Base-by-base conservation (phyloP, 2,113 vertebrate species). In the Silurus glanis region DNA sequence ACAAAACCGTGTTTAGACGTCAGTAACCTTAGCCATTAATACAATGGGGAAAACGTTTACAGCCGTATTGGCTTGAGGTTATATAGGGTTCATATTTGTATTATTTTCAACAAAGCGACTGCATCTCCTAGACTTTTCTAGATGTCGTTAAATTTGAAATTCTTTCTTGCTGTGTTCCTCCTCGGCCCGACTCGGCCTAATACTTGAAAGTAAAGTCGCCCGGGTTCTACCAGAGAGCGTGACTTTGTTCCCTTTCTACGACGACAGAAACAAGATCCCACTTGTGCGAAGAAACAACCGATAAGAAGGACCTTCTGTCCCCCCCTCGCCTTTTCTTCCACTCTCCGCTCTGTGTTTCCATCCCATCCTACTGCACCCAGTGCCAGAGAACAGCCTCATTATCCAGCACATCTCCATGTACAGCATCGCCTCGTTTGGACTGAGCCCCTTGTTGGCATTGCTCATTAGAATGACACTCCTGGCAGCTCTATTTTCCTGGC, bases 381-480 rank as follows among this genome's bases (percentile, higher is more conserved):
- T 83, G 55, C 85, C 83, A 75, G 66, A 84, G 78, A 74, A 83
- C 76, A 82, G 76, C 80, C 88, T 89, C 88, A 89, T 89, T 89
- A 89, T 86, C 83, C 83, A 66, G 74, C 86, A 83, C 72, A 83
- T 85, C 69, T 76, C 83, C 83, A 79, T 89, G 56, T 67, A 64
- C 49, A 56, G 83, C 87, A 58, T 61, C 47, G 47, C 56, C 80
- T 87, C 83, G 61, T 58, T 51, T 85, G 83, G 80, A 64, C 82
- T 58, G 79, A 55, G 88, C 76, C 72, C 53, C 78, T 85, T 64
- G 80, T 82, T 51, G 80, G 72, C 78, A 81, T 85, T 79, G 72
- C 86, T 89, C 83, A 89, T 89, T 89, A 87, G 80, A 85, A 89
- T 74, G 80, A 78, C 76, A 59, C 83, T 85, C 55, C 74, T 83